Conservation (phyloP, 2,797 vertebrate genomes). For the Crenichthys baileyi region DNA sequence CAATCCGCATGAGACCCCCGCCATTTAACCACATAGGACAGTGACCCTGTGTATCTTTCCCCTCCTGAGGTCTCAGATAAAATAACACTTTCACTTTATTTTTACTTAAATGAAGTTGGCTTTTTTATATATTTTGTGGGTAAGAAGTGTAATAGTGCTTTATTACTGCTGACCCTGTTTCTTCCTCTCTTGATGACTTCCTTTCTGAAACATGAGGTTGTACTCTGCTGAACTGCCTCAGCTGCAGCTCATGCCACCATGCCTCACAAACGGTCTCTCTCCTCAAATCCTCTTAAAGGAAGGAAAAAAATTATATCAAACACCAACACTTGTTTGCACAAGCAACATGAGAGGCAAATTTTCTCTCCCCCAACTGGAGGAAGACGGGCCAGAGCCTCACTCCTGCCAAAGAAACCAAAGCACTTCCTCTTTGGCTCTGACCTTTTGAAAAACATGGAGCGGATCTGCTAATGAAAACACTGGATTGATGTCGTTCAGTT, state of each 20-base stretch:
- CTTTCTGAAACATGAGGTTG: slow-evolving; percentile 50
- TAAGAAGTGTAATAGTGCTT: slow-evolving; percentile 6
- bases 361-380: slow-evolving; percentile 71
- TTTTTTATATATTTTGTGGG: not conserved
- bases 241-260: slow-evolving; percentile 43
- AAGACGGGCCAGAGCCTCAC: slow-evolving; percentile 60
- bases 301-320: slow-evolving; percentile 68
- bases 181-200: slow-evolving; percentile 28
- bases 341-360: slow-evolving; percentile 81
- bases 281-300: slow-evolving; percentile 56
- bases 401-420: slow-evolving; percentile 80
- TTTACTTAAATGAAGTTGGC: not conserved
- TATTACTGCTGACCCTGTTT: slow-evolving; percentile 15
- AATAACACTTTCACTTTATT: slow-evolving; percentile 10
- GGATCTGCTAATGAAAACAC: slow-evolving; percentile 52
- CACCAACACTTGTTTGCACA: slow-evolving; percentile 75
- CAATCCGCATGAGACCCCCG: slow-evolving; percentile 30
- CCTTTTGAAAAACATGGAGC: slow-evolving; percentile 72
- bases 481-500: slow-evolving; percentile 40
- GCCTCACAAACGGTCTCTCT: slow-evolving; percentile 58
- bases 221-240: slow-evolving; percentile 39
- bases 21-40: slow-evolving; percentile 25
- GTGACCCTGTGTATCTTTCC: not conserved
- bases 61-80: not conserved
- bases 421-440: slow-evolving; percentile 75